A percentile compares a stretch with the other conserved stretches of the same genome.
These are phyloP conservation scores for Cinclus cinclus DNA, from an alignment of 2,113 vertebrate genomes.

Conservation along the genomic window DNA sequence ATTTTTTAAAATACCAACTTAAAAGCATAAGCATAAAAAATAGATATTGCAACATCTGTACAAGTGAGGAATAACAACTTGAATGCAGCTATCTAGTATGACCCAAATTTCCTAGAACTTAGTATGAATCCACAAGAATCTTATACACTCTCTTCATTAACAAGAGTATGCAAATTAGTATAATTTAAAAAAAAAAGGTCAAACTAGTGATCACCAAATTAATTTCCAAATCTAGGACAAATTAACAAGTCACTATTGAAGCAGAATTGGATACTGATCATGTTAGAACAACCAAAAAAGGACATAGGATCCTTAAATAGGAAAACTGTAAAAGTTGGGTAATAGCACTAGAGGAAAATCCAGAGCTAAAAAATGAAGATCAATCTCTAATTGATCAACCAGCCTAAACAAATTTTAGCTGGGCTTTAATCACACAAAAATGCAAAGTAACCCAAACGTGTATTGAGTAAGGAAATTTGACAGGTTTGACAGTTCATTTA, in stretches of 20 bases:
- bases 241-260: not conserved
- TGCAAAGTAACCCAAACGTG: not conserved
- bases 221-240: not conserved
- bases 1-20: not conserved
- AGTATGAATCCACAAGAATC: not conserved
- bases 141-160: not conserved
- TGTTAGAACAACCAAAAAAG: not conserved
- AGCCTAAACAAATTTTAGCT: not conserved
- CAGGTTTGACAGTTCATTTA: not conserved
- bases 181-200: not conserved
- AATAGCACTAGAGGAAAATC: not conserved
- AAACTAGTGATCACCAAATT: not conserved
- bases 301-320: not conserved
- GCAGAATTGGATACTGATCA: not conserved
- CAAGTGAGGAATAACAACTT: not conserved
- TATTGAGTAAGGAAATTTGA: not conserved
- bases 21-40: not conserved
- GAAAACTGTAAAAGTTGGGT: not conserved
- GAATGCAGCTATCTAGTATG: not conserved
- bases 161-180: not conserved
- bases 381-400: not conserved
- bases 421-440: not conserved
- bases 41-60: not conserved
- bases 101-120: not conserved
- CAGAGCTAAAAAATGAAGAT: not conserved